Evolutionary conservation across 1,140 invertebrate species (phyloP), one percentile per base, ranked within the genome.

Genomic region (Ladona fulva): DNA sequence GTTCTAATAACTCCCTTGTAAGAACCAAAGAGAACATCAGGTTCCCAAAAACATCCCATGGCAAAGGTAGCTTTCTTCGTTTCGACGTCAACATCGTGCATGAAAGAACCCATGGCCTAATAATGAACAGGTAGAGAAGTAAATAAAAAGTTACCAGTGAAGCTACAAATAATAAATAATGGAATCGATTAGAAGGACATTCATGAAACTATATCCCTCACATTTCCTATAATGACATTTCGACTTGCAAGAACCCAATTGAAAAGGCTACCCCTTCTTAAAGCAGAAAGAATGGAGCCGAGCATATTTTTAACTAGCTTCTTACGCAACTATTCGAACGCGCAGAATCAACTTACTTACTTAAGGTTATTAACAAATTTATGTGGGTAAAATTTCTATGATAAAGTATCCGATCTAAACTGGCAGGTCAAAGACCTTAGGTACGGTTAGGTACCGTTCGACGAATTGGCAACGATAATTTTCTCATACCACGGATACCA

Each of bases 1-100:
- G 97, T 98, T 42, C 93, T 88, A 25, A 97, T 84, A 19, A 99
- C 93, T 8, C 97, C 97, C 1, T 86, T 87, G 42, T 91, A 91
- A 66, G 91, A 93, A 1, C 96, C 97, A 85, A 96, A 98, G 75
- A 95, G 86, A 0, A 94, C 93, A 83, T 98, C 97, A 24, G 94
- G 93, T n/a, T 93, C 94, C 96, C 96, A 98, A 85, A 99, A 99
- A 85, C 97, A 98, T 74, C 95, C 95, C 94, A 98, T 95, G 7
- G 94, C 95, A 84, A 98, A 96, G 0, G 95, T 97, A 0, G 96
- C 96, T 77, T 86, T 86, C 79, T 89, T 87, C 3, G 80, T 83
- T 14, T 81, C 79, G 14, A 82, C 66, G 73, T 82, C 80, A 16
- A 84, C 81, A 78, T 88, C 83, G 59, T 86, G 84, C 25, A 87